A percentile compares a stretch with the other conserved stretches of the same genome.
These are phyloP conservation scores for Pomatostomus ruficeps DNA, from an alignment of 2,113 vertebrate species.

Conservation along the genomic window DNA sequence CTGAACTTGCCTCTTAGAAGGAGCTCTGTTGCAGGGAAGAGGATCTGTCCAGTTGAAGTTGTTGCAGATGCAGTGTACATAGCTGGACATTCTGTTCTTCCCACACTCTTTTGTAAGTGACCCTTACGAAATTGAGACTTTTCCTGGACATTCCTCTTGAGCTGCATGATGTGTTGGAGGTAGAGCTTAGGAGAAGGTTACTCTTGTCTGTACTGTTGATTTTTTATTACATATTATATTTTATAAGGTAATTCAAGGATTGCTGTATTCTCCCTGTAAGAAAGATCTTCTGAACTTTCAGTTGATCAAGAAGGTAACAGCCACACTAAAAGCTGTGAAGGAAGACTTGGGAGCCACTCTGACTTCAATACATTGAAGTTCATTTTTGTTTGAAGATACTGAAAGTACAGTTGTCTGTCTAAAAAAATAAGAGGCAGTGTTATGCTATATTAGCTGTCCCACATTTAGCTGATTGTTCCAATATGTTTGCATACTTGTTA, in stretches of 20 bases:
- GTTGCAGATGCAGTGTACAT: neutral
- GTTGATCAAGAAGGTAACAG: neutral
- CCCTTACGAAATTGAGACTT: neutral
- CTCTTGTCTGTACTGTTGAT: neutral
- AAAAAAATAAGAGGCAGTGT: neutral
- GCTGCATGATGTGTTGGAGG: neutral
- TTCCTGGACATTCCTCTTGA: neutral
- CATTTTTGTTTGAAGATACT: neutral
- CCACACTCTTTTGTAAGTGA: neutral
- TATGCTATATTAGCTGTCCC: neutral
- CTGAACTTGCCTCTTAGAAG: neutral
- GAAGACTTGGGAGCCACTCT: neutral
- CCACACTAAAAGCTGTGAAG: neutral
- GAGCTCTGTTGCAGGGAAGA: neutral
- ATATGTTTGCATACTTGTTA: neutral
- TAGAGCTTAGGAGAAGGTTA: neutral
- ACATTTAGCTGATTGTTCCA: neutral
- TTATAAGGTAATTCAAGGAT: neutral
- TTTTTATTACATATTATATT: neutral
- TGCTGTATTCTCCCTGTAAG: neutral
- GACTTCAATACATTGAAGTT: neutral
- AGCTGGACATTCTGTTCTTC: neutral
- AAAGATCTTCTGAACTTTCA: neutral
- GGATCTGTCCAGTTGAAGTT: neutral
- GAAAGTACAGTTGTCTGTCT: neutral